Evolutionary conservation across 2,797 vertebrate species (phyloP).

Genomic region (Anableps anableps): DNA sequence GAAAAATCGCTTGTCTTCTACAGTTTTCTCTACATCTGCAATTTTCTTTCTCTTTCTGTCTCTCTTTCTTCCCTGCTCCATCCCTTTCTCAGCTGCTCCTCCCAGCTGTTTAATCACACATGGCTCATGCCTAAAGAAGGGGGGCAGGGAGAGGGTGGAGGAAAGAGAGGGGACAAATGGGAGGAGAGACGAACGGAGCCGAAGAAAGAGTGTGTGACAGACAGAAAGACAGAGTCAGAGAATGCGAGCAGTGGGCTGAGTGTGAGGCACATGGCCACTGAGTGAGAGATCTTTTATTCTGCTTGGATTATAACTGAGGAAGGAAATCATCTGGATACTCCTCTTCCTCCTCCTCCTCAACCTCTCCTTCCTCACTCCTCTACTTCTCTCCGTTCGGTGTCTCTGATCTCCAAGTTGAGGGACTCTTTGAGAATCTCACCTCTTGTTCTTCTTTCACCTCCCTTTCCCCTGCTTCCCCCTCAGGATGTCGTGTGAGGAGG

Average conservation of each 20-base stretch:
- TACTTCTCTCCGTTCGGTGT: slow-evolving; percentile 23
- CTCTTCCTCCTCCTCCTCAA: slow-evolving; percentile 29
- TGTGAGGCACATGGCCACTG: slow-evolving; percentile 85
- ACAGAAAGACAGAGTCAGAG: slow-evolving; percentile 42
- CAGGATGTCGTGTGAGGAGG: slow-evolving; percentile 99
- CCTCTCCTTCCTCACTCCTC: slow-evolving; percentile 35
- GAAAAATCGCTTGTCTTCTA: slow-evolving; percentile 45
- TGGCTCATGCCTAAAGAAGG: slow-evolving; percentile 83
- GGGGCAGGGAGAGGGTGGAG: slow-evolving; percentile 55
- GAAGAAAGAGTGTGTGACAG: slow-evolving; percentile 70
- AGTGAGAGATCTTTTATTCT: slow-evolving; percentile 80
- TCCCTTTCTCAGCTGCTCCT: slow-evolving; percentile 80
- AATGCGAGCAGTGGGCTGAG: slow-evolving; percentile 71
- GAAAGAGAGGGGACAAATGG: slow-evolving; percentile 73
- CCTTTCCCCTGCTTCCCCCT: slow-evolving; percentile 74
- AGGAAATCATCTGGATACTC: slow-evolving; percentile 62
- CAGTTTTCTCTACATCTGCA: slow-evolving; percentile 38
- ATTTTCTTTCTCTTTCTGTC: slow-evolving; percentile 10
- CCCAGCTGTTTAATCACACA: slow-evolving; percentile 86
- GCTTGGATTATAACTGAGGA: slow-evolving; percentile 78
- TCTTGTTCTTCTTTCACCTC: slow-evolving; percentile 63
- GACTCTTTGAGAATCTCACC: slow-evolving; percentile 58
- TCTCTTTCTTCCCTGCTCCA: slow-evolving; percentile 10
- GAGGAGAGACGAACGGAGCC: slow-evolving; percentile 65
- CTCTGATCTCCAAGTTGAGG: slow-evolving; percentile 39